These are phyloP conservation scores for Platalea minor DNA, from an alignment of 2,797 vertebrate species.

Conservation along the genomic window DNA sequence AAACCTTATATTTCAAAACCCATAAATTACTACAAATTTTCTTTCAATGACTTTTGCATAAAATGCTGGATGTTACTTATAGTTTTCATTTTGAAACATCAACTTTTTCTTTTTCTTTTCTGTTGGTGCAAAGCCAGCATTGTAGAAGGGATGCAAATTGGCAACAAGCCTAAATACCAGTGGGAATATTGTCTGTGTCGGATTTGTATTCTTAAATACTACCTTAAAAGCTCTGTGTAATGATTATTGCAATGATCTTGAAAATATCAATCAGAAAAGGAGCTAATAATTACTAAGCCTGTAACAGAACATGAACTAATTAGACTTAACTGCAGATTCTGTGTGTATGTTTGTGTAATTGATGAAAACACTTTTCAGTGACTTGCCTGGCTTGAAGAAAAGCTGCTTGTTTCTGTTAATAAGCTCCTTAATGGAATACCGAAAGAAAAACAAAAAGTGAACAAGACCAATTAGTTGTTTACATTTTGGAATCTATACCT, in stretches of 20 bases:
- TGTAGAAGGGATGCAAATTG: conserved; percentile 58
- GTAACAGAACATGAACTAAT: conserved; percentile 64
- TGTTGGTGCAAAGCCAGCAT: conserved; percentile 50
- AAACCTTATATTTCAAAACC: neutral
- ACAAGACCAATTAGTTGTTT: neutral
- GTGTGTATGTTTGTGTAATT: conserved; percentile 54
- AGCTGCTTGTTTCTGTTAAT: conserved; percentile 31
- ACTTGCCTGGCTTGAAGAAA: conserved; percentile 45
- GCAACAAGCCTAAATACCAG: conserved; percentile 65
- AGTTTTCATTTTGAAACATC: conserved; percentile 26
- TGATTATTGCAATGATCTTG: conserved; percentile 61
- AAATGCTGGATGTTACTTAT: neutral
- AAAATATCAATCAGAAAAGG: conserved; percentile 75
- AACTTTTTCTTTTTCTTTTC: neutral
- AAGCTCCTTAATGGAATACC: neutral
- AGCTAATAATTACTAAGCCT: conserved; percentile 68
- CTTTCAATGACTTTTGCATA: neutral
- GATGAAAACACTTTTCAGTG: conserved; percentile 54
- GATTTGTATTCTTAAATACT: conserved; percentile 64
- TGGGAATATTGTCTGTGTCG: conserved; percentile 51
- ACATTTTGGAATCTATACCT: neutral
- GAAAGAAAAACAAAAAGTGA: conserved; percentile 2
- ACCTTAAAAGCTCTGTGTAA: conserved; percentile 69
- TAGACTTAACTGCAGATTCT: conserved; percentile 69
- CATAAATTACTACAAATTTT: neutral